Conservation (phyloP, 2,113 vertebrate genomes). For the Perccottus glenii region DNA sequence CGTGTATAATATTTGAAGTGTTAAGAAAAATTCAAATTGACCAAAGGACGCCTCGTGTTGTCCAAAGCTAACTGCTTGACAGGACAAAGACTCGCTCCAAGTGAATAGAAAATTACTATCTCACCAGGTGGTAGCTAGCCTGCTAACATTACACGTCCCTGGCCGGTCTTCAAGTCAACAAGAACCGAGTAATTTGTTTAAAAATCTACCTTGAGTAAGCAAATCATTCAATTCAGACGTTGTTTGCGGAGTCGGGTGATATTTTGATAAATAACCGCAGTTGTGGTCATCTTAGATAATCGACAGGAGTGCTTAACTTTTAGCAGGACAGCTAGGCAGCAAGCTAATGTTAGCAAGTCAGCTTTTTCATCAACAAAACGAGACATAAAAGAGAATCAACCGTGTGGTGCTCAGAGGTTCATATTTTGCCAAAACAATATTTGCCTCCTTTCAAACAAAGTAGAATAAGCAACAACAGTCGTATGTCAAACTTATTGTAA, state of each 20-base stretch:
- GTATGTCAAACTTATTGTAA: conserved; percentile 11
- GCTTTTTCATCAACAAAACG: conserved; percentile 54
- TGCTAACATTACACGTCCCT: conserved; percentile 40
- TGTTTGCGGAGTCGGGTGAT: neutral
- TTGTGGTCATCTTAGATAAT: conserved; percentile 2
- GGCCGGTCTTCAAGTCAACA: conserved; percentile 5
- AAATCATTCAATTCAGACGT: fast-evolving
- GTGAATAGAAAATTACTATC: conserved; percentile 54
- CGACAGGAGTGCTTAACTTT: conserved; percentile 59
- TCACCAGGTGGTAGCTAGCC: conserved; percentile 67
- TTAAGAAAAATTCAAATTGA: neutral
- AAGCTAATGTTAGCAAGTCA: conserved; percentile 64
- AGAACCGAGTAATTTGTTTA: neutral
- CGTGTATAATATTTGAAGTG: neutral
- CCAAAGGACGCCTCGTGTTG: conserved; percentile 35
- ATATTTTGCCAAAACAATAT: neutral
- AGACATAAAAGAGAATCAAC: conserved; percentile 22
- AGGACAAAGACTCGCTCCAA: conserved; percentile 69
- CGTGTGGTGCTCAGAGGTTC: neutral
- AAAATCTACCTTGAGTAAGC: neutral
- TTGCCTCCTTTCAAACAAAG: fast-evolving
- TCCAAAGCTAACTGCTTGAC: conserved; percentile 38
- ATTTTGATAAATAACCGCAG: neutral
- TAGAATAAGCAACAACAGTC: neutral
- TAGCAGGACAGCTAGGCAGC: conserved; percentile 54